Evolutionary conservation across 1,140 invertebrate genomes (phyloP).

Genomic region (Brachionus manjavacas): DNA sequence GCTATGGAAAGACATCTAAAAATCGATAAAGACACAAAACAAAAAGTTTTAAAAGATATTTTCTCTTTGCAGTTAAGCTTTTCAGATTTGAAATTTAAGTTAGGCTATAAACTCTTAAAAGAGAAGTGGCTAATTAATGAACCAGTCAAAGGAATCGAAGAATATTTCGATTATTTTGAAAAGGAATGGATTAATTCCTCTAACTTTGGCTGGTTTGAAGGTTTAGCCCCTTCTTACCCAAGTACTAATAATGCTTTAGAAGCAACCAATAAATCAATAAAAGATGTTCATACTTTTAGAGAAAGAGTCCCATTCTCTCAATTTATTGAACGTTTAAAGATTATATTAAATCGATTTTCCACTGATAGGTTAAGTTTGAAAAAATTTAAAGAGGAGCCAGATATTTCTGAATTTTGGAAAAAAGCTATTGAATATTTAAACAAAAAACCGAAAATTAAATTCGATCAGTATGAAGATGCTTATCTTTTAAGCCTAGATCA

Average conservation of each 20-base stretch:
- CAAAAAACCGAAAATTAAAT: not conserved
- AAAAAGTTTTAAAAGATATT: not conserved
- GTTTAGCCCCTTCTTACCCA: not conserved
- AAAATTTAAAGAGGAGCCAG: not conserved
- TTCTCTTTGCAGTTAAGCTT: not conserved
- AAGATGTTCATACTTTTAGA: not conserved
- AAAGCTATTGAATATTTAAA: conserved; percentile 3
- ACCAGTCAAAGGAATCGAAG: no score
- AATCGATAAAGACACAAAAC: not conserved
- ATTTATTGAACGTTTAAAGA: not conserved
- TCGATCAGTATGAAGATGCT: no score
- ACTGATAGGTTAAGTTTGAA: not conserved
- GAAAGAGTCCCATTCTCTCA: not conserved
- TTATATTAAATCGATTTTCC: not conserved
- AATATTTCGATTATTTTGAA: no score
- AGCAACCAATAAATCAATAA: not conserved
- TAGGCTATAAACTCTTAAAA: no score
- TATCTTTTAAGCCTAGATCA: no score
- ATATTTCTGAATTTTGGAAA: not conserved
- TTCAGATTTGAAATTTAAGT: not conserved
- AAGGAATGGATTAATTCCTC: no score
- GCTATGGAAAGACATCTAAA: not conserved
- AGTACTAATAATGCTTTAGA: conserved; percentile 13
- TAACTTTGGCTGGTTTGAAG: no score
- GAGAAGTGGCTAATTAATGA: no score